Evolutionary conservation across 2,888 invertebrate genomes (phyloP).

Genomic region (Doris montereyensis): DNA sequence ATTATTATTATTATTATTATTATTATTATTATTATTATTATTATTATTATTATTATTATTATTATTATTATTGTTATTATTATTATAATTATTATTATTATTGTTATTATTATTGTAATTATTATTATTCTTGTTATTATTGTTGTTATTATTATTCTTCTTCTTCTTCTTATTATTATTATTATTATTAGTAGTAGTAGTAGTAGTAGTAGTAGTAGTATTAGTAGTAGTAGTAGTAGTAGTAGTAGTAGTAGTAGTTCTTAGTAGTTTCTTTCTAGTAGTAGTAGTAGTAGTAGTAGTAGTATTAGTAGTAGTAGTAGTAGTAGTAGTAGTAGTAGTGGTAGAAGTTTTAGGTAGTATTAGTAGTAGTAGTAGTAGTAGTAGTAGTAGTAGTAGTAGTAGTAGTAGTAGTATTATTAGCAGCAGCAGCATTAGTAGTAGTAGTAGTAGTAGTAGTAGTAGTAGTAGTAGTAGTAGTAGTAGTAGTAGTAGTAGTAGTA

Average conservation of each 20-base stretch:
- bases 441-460: not conserved
- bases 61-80: not conserved
- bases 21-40: not conserved
- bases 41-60: not conserved
- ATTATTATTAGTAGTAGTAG: not conserved
- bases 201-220: not conserved
- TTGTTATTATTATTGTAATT: not conserved
- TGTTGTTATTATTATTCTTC: not conserved
- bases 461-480: not conserved
- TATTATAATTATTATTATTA: not conserved
- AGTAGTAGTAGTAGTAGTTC: not conserved
- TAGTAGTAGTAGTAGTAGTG: slow-evolving; percentile 4
- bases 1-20: not conserved
- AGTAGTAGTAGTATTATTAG: not conserved
- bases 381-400: slow-evolving; percentile 9
- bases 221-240: not conserved
- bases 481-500: not conserved
- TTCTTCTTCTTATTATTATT: not conserved
- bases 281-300: slow-evolving; percentile 1
- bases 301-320: slow-evolving; percentile 11
- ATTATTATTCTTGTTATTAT: not conserved
- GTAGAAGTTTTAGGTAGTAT: not conserved
- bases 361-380: slow-evolving; percentile 11
- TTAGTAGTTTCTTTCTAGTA: no score
- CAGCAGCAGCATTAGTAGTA: not conserved